Conservation (phyloP, 2,113 vertebrate genomes). For the Brachypodius melanocephalos region DNA sequence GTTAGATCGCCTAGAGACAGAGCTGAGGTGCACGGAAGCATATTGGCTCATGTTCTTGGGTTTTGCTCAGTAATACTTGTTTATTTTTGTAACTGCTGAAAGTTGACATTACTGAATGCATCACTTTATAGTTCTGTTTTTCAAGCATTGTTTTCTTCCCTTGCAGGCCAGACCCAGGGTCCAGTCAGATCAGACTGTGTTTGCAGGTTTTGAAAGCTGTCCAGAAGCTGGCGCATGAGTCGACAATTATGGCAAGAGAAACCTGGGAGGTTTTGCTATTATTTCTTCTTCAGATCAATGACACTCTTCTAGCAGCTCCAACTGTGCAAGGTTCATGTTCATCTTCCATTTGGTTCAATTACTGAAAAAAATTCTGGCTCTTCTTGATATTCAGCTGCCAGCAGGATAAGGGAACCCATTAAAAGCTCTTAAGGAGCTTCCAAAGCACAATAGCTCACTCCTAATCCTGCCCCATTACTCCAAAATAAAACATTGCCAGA, state of each 20-base stretch:
- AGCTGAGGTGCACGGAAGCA: not conserved
- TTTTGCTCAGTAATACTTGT: not conserved
- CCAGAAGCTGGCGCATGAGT: conserved; percentile 92
- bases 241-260: conserved; percentile 89
- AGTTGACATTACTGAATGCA: not conserved
- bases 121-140: not conserved
- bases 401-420: not conserved
- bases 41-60: not conserved
- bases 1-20: not conserved
- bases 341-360: not conserved
- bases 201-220: conserved; percentile 91
- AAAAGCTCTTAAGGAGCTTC: not conserved
- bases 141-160: conserved; percentile 4
- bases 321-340: conserved; percentile 84
- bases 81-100: not conserved
- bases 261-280: conserved; percentile 95
- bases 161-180: conserved; percentile 84
- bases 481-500: not conserved
- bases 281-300: conserved; percentile 93
- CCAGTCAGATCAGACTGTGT: conserved; percentile 90
- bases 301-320: conserved; percentile 89
- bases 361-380: not conserved
- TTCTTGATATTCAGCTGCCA: not conserved
- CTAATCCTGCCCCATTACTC: not conserved
- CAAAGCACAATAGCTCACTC: not conserved